Evolutionary conservation across 2,797 vertebrate species (phyloP).

Genomic region (Numenius phaeopus): DNA sequence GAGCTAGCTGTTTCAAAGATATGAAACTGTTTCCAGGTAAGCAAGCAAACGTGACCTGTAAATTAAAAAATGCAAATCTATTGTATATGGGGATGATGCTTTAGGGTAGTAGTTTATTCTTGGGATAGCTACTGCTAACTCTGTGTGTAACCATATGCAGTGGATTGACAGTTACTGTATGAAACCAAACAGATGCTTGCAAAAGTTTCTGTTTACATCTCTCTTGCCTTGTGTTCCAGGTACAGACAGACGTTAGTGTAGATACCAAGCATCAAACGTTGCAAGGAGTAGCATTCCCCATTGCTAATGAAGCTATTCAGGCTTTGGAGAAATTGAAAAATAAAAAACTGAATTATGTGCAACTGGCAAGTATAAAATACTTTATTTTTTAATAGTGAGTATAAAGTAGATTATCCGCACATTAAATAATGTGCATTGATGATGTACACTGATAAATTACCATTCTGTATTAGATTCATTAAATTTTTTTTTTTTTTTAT

Average conservation of each 20-base stretch:
- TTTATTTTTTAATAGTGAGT: background rate
- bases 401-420: background rate
- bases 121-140: background rate
- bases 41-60: background rate
- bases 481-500: background rate
- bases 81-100: background rate
- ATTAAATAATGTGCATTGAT: background rate
- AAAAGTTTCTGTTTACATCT: background rate
- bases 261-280: slow-evolving; percentile 96
- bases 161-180: background rate
- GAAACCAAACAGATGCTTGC: background rate
- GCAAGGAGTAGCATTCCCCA: slow-evolving; percentile 94
- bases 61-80: background rate
- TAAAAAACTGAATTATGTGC: slow-evolving; percentile 93
- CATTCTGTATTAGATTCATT: background rate
- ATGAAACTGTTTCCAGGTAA: background rate
- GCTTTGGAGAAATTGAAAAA: slow-evolving; percentile 89
- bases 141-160: background rate
- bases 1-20: background rate
- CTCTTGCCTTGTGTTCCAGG: slow-evolving; percentile 79
- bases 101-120: background rate
- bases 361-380: slow-evolving; percentile 87
- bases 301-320: slow-evolving; percentile 88
- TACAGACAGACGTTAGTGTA: slow-evolving; percentile 91
- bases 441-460: background rate